phyloP scores from a whole-genome alignment of 2,797 vertebrate genomes.

The Myotis myotis region DNA sequence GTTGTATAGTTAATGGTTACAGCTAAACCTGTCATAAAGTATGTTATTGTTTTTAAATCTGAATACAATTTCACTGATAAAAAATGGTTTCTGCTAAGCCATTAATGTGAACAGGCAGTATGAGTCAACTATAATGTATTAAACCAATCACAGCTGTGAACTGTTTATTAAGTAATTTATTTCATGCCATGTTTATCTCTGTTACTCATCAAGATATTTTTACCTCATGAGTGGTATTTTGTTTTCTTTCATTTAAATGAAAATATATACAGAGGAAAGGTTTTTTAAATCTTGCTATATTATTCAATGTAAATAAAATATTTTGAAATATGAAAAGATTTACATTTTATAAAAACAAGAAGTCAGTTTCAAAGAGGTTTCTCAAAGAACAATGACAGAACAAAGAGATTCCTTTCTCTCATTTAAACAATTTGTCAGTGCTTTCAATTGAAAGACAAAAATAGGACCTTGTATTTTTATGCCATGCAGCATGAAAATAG shows the following conservation, averaged over 20 bases:
- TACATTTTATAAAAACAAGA: constrained; percentile 23
- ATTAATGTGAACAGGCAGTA: constrained; percentile 70
- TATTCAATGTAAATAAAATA: constrained; percentile 24
- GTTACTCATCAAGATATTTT: constrained; percentile 56
- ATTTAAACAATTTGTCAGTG: neutral
- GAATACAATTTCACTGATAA: constrained; percentile 76
- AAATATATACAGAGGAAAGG: constrained; percentile 39
- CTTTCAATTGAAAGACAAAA: neutral
- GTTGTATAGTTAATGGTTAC: constrained; percentile 62
- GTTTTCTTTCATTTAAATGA: constrained; percentile 58
- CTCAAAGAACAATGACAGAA: constrained; percentile 38
- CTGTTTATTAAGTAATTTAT: constrained; percentile 66
- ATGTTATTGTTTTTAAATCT: constrained; percentile 78
- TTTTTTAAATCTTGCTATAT: neutral
- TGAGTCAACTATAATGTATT: constrained; percentile 65
- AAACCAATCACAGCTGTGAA: constrained; percentile 70
- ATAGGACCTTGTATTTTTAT: neutral
- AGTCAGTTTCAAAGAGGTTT: constrained; percentile 31
- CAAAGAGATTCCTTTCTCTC: neutral
- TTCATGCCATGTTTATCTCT: constrained; percentile 56
- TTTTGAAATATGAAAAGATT: constrained; percentile 32
- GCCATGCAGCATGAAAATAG: neutral
- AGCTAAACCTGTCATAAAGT: constrained; percentile 74
- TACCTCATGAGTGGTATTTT: constrained; percentile 30
- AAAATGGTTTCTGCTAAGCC: constrained; percentile 74